Evolutionary conservation across 2,113 vertebrate genomes (phyloP), one percentile per base, ranked within the genome.

Genomic region (Calyptommatus sinebrachiatus): DNA sequence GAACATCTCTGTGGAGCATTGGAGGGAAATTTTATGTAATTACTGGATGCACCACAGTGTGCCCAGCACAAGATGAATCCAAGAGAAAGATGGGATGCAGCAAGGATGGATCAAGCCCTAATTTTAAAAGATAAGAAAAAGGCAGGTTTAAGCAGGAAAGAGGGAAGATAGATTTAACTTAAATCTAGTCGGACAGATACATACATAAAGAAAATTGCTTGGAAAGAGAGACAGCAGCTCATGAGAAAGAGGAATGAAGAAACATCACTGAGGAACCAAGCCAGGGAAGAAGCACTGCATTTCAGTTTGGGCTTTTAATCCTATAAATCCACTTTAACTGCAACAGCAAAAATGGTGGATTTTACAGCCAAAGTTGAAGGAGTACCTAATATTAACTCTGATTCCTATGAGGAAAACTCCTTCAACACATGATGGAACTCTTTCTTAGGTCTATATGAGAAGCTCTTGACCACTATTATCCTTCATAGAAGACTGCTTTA

Each of bases 261-360:
- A 65, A 21, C 22, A 73, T 41, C 18, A 67, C 22, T 22, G 29
- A 29, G 12, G 71, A 80, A 72, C 26, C 69, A 72, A 79, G 69
- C 60, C 29, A 79, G 35, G 63, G 31, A 68, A 53, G 63, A 79
- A 72, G 41, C 69, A 50, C 31, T n/a, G 21, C 53, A 63, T 72
- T 79, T 48, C 28, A 72, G 60, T 21, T 41, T 50, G n/a, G 28
- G 26, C 41, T 29, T 31, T 22, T 53, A 71, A 26, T 71, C 21
- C 57, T 72, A 72, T 62, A 72, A 79, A 71, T 46, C n/a, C 50
- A 61, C 66, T 71, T 71, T 61, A 62, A 18, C 20, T 79, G n/a
- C 48, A 29, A 6, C 18, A 22, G 57, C 68, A 79, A 71, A 79
- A 63, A 61, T 9, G 31, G 11, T 48, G 62, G n/a, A 26, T 66